Evolutionary conservation across 2,797 vertebrate genomes (phyloP).

Genomic region (Melanotaenia parkinsoni): DNA sequence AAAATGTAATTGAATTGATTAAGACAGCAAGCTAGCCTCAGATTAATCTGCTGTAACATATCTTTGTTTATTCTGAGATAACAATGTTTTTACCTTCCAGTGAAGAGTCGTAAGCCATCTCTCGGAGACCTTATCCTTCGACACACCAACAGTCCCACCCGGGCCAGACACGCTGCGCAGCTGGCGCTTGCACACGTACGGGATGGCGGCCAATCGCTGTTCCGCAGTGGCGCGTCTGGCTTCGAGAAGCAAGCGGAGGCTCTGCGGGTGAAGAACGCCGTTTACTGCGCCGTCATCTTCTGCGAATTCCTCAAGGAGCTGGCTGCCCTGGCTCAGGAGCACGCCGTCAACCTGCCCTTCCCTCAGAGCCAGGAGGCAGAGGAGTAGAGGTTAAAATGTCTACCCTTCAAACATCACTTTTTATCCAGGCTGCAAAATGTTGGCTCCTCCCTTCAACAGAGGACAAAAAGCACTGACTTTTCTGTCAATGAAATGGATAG

Average conservation of each 20-base stretch:
- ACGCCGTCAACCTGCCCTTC: conserved; percentile 91
- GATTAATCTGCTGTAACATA: no score
- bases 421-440: conserved; percentile 17
- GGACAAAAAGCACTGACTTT: conserved; percentile 48
- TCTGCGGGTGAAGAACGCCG: conserved; percentile 93
- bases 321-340: conserved; percentile 94
- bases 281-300: conserved; percentile 96
- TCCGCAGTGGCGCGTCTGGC: conserved; percentile 70
- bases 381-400: conserved; percentile 72
- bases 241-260: conserved; percentile 91
- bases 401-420: conserved; percentile 22
- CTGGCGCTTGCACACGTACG: conserved; percentile 89
- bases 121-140: conserved; percentile 94
- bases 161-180: conserved; percentile 90
- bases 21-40: no score
- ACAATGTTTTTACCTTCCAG: conserved; percentile 64
- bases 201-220: conserved; percentile 87
- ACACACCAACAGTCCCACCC: conserved; percentile 93
- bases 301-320: conserved; percentile 97
- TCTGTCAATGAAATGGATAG: conserved; percentile 17
- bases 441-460: conserved; percentile 24
- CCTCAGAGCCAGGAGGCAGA: conserved; percentile 83
- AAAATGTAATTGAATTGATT: no score
- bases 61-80: neutral
- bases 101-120: conserved; percentile 93